phyloP scores from a whole-genome alignment of 1,140 invertebrate species.

The Anastrepha obliqua region DNA sequence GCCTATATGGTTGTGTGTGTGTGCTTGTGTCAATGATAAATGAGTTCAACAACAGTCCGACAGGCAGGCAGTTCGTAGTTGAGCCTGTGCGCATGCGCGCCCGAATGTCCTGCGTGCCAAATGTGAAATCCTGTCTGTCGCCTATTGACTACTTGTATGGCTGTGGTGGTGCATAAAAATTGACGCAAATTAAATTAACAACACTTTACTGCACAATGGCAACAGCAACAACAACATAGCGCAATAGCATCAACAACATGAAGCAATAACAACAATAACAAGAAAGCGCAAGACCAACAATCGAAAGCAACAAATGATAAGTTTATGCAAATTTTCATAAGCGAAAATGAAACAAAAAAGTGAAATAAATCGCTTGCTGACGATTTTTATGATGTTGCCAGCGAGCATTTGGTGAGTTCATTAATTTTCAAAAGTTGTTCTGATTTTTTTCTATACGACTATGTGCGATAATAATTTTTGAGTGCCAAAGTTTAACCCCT shows the following conservation, averaged over 20 bases:
- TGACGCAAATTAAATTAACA: slow-evolving; percentile 35
- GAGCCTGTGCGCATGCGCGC: slow-evolving; percentile 5
- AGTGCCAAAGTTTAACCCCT: background rate
- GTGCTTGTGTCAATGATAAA: background rate
- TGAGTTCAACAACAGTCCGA: background rate
- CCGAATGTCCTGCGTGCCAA: slow-evolving; percentile 6
- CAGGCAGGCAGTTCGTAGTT: background rate
- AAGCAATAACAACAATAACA: background rate
- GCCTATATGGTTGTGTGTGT: background rate
- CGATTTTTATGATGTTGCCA: slow-evolving; percentile 7
- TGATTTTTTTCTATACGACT: background rate
- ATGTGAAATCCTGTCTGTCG: slow-evolving; percentile 22
- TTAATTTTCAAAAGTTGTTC: slow-evolving; percentile 9
- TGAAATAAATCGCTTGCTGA: background rate
- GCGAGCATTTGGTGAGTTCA: slow-evolving; percentile 25
- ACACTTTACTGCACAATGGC: slow-evolving; percentile 33
- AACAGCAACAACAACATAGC: background rate
- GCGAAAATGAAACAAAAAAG: background rate
- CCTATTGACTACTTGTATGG: background rate
- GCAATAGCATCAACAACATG: background rate
- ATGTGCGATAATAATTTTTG: background rate
- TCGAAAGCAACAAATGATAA: slow-evolving; percentile 8
- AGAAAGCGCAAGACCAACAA: too few species aligned
- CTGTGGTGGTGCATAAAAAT: slow-evolving; percentile 42
- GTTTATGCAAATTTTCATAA: slow-evolving; percentile 32